These are phyloP conservation scores for Acrossocheilus fasciatus DNA, from an alignment of 2,797 vertebrate genomes.

Conservation along the genomic window DNA sequence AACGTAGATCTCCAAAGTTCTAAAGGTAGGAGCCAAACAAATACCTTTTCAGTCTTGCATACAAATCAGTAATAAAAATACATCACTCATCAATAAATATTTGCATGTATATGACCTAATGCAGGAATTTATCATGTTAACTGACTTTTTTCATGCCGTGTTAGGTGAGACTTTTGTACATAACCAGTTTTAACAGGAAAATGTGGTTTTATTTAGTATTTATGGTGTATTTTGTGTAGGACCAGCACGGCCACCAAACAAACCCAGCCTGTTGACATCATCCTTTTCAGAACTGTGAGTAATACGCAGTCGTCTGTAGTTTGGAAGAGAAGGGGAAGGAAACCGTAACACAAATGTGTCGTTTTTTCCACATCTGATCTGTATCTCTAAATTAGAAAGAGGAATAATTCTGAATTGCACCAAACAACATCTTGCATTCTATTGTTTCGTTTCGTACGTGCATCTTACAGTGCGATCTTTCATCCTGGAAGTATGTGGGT, in stretches of 20 bases:
- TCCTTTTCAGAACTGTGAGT: constrained; percentile 73
- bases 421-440: background rate
- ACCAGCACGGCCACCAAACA: constrained; percentile 59
- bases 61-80: background rate
- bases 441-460: background rate
- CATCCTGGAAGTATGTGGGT: constrained; percentile 41
- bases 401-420: background rate
- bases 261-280: constrained; percentile 61
- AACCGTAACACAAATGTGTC: background rate
- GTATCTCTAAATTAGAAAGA: background rate
- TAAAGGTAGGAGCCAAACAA: constrained; percentile 64
- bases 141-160: background rate
- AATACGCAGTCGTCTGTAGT: background rate
- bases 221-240: constrained; percentile 7
- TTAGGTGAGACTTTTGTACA: background rate
- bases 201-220: background rate
- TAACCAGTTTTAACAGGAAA: background rate
- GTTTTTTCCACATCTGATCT: background rate
- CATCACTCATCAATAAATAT: background rate
- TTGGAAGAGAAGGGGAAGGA: background rate
- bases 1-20: constrained; percentile 27
- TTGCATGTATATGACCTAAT: background rate
- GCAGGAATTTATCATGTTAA: background rate
- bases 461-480: background rate
- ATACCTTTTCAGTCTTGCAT: background rate